phyloP scores from a whole-genome alignment of 2,113 vertebrate species.

The Epinephelus cyanopodus region DNA sequence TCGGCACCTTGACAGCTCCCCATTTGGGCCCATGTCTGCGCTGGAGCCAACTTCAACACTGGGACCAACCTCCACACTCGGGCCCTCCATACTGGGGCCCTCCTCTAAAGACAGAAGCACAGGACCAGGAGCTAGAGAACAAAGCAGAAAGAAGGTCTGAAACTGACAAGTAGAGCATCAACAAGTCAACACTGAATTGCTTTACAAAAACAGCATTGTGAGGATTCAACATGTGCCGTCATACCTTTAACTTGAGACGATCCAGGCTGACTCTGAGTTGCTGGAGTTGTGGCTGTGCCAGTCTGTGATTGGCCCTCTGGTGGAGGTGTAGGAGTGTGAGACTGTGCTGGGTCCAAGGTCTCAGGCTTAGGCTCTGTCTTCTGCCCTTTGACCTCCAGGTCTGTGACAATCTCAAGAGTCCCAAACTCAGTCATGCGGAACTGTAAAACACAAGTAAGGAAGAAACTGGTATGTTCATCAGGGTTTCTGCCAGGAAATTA shows the following conservation, averaged over 20 bases:
- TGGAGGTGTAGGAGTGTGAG: slow-evolving; percentile 81
- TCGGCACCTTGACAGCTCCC: slow-evolving; percentile 78
- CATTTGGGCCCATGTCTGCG: slow-evolving; percentile 56
- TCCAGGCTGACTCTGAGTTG: slow-evolving; percentile 62
- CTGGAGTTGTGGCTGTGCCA: slow-evolving; percentile 29
- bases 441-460: slow-evolving; percentile 74
- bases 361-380: slow-evolving; percentile 54
- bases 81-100: slow-evolving; percentile 63
- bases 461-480: not conserved
- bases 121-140: slow-evolving; percentile 55
- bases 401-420: slow-evolving; percentile 96
- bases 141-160: slow-evolving; percentile 20
- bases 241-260: slow-evolving; percentile 69
- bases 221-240: not conserved
- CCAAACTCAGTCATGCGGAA: slow-evolving; percentile 98
- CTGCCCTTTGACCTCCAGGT: slow-evolving; percentile 87
- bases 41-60: slow-evolving; percentile 68
- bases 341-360: slow-evolving; percentile 71
- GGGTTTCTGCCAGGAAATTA: not conserved
- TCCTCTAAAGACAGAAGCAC: slow-evolving; percentile 72
- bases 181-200: slow-evolving; percentile 9
- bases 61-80: slow-evolving; percentile 70
- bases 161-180: not conserved
- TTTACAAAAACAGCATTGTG: not conserved
- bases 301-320: slow-evolving; percentile 76